These are phyloP conservation scores for Aporophyla nigra DNA, from an alignment of 2,888 invertebrate species.

Conservation along the genomic window DNA sequence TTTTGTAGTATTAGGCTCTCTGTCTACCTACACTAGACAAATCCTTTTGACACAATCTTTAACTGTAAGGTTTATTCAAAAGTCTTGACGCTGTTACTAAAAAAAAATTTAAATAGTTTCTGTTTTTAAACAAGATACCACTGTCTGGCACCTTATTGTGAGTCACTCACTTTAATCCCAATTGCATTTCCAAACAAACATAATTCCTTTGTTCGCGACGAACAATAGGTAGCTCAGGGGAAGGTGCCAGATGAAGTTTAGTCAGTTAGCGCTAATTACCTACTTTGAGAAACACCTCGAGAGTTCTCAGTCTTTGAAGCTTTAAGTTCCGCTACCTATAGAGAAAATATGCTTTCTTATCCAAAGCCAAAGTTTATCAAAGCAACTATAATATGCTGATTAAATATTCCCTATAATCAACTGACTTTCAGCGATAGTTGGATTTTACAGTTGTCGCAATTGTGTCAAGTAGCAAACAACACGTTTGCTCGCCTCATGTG, in stretches of 20 bases:
- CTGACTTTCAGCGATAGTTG: not conserved
- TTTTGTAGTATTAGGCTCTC: not conserved
- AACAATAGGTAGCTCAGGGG: not conserved
- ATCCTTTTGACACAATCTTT: not conserved
- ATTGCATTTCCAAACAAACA: conserved; percentile 27
- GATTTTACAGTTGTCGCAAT: not conserved
- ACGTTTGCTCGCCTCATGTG: too few species aligned
- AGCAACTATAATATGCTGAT: too few species aligned
- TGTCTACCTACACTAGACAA: not conserved
- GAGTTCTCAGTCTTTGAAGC: conserved; percentile 7
- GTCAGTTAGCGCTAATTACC: conserved; percentile 25
- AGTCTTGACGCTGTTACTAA: not conserved
- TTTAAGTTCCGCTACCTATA: not conserved
- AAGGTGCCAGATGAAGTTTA: conserved; percentile 20
- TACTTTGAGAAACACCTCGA: conserved; percentile 6
- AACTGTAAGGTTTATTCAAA: not conserved
- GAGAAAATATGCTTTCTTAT: not conserved
- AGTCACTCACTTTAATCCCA: not conserved
- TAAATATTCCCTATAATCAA: not conserved
- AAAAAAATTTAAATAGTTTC: conserved; percentile 6
- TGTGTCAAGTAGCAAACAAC: not conserved
- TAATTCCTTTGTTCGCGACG: conserved; percentile 19
- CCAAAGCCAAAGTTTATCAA: not conserved
- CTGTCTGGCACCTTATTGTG: conserved; percentile 2
- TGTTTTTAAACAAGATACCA: not conserved